Evolutionary conservation across 2,113 vertebrate species (phyloP).

Genomic region (Halcyon malimbica): DNA sequence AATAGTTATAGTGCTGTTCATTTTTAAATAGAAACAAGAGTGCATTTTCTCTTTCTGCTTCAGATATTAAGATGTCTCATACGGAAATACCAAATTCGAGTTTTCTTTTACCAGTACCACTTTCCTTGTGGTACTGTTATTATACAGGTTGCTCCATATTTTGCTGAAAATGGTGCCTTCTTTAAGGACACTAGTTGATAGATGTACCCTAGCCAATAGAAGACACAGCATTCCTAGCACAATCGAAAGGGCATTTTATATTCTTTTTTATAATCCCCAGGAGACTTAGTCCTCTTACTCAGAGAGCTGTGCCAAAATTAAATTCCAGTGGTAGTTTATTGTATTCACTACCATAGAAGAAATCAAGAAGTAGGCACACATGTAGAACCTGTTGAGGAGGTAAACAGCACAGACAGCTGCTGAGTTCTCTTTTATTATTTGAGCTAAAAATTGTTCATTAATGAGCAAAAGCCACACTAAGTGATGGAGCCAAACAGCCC

Average conservation of each 20-base stretch:
- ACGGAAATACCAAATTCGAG: neutral
- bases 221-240: neutral
- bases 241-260: neutral
- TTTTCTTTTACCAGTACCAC: neutral
- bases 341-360: neutral
- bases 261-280: neutral
- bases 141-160: neutral
- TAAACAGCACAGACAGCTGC: neutral
- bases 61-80: neutral
- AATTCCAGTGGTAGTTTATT: neutral
- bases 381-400: neutral
- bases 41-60: neutral
- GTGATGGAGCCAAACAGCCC: neutral
- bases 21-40: neutral
- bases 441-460: neutral
- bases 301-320: neutral
- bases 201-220: neutral
- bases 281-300: neutral
- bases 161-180: neutral
- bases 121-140: neutral
- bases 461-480: neutral
- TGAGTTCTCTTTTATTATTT: neutral
- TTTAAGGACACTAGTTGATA: neutral
- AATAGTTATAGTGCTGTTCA: neutral
- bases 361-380: neutral